These are phyloP conservation scores for Nannobrachium achirus DNA, from an alignment of 2,113 vertebrate species.

Conservation along the genomic window DNA sequence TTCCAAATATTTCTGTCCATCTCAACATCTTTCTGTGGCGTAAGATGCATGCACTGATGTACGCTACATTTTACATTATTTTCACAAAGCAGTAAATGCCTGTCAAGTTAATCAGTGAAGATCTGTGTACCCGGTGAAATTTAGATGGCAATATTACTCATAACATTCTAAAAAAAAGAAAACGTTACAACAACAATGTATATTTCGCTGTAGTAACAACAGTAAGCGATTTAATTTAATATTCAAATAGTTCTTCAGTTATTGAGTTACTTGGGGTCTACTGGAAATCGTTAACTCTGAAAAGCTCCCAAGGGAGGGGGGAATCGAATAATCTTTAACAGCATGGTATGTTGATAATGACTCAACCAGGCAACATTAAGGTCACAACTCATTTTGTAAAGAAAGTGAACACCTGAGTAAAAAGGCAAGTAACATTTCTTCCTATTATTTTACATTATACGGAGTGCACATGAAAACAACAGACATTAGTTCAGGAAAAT, in stretches of 20 bases:
- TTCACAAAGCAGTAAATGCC: not conserved
- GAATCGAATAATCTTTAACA: conserved; percentile 76
- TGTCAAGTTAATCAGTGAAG: not conserved
- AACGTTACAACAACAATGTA: not conserved
- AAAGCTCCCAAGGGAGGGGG: not conserved
- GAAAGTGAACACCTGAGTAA: conserved; percentile 5
- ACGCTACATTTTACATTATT: not conserved
- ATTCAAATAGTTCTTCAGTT: not conserved
- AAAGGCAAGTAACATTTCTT: not conserved
- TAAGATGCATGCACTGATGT: not conserved
- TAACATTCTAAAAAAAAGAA: not conserved
- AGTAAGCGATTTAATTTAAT: not conserved
- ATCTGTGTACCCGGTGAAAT: not conserved
- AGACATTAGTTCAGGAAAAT: not conserved
- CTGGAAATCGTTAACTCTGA: not conserved
- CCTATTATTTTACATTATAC: not conserved
- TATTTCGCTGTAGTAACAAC: not conserved
- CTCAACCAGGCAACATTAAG: conserved; percentile 69
- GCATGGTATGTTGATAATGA: conserved; percentile 63
- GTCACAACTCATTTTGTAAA: conserved; percentile 17
- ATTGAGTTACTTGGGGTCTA: not conserved
- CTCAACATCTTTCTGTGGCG: conserved; percentile 2
- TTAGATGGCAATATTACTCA: not conserved
- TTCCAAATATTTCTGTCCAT: conserved; percentile 51
- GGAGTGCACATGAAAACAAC: too few relatives aligned